Evolutionary conservation across 2,797 vertebrate genomes (phyloP).

Genomic region (Neosalanx taihuensis): DNA sequence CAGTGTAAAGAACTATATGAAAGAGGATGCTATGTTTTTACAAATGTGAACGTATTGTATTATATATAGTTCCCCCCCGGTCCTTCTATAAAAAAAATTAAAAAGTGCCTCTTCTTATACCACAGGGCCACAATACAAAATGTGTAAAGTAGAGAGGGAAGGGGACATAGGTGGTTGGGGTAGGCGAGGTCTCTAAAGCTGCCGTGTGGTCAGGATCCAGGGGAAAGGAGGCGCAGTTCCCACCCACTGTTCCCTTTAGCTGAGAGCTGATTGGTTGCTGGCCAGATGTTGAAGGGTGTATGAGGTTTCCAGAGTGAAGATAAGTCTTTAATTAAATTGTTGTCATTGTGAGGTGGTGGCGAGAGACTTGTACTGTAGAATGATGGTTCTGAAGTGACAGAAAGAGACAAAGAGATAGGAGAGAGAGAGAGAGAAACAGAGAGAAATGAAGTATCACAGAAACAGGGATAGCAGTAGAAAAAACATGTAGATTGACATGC

Average conservation of each 20-base stretch:
- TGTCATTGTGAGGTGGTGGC: constrained; percentile 58
- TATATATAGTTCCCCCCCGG: not conserved
- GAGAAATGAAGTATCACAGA: not conserved
- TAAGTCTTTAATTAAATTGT: constrained; percentile 62
- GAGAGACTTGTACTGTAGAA: constrained; percentile 31
- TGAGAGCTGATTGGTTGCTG: constrained; percentile 49
- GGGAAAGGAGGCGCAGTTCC: constrained; percentile 38
- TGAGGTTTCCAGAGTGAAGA: constrained; percentile 54
- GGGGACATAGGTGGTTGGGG: constrained; percentile 46
- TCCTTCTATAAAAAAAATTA: constrained; percentile 17
- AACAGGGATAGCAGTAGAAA: constrained; percentile 46
- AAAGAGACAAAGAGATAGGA: not conserved
- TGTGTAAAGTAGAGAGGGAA: constrained; percentile 49
- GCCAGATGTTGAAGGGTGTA: constrained; percentile 62
- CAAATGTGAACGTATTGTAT: not conserved
- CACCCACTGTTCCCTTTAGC: constrained; percentile 44
- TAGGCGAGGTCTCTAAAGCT: constrained; percentile 45
- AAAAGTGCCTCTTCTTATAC: constrained; percentile 22
- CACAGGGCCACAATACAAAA: constrained; percentile 39
- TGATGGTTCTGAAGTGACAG: not conserved
- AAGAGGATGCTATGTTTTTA: not conserved
- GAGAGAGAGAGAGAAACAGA: not conserved
- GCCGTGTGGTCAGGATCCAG: constrained; percentile 47
- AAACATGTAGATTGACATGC: constrained; percentile 11
- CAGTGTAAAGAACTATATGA: not conserved